These are phyloP conservation scores for Cantharis lateralis DNA, from an alignment of 2,888 invertebrate genomes.

Conservation along the genomic window DNA sequence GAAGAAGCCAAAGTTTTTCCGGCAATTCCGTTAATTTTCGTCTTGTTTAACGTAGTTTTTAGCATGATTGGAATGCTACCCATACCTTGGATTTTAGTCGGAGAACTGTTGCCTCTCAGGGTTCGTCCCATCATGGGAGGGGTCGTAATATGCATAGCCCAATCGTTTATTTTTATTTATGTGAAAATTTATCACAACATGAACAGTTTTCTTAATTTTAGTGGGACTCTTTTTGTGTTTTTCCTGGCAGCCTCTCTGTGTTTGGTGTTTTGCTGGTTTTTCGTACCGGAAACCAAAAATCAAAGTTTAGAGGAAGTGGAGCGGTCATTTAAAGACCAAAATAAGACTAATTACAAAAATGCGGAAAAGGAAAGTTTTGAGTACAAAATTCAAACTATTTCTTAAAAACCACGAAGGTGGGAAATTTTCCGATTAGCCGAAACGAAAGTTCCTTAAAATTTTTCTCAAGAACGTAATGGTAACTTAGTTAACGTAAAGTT, in stretches of 20 bases:
- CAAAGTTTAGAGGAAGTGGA: conserved; percentile 72
- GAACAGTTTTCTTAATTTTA: conserved; percentile 61
- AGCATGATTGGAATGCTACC: conserved; percentile 77
- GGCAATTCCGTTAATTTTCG: conserved; percentile 62
- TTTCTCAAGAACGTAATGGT: background rate
- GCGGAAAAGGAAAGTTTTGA: background rate
- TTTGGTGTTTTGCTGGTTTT: conserved; percentile 63
- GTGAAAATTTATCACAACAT: conserved; percentile 73
- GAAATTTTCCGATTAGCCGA: background rate
- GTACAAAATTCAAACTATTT: background rate
- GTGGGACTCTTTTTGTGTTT: conserved; percentile 69
- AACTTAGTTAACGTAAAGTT: background rate
- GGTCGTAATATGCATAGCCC: conserved; percentile 70
- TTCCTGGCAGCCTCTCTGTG: conserved; percentile 64
- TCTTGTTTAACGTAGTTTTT: conserved; percentile 70
- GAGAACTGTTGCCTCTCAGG: conserved; percentile 71
- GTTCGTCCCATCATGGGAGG: conserved; percentile 73
- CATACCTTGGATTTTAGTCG: conserved; percentile 76
- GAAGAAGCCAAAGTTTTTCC: conserved; percentile 42
- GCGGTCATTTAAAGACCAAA: conserved; percentile 61
- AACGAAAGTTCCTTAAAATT: background rate
- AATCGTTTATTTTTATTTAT: conserved; percentile 70
- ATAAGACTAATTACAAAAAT: conserved; percentile 45
- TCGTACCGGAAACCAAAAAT: conserved; percentile 73
- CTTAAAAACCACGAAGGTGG: background rate